phyloP scores from a whole-genome alignment of 2,113 vertebrate species.

The Erinaceus europaeus region DNA sequence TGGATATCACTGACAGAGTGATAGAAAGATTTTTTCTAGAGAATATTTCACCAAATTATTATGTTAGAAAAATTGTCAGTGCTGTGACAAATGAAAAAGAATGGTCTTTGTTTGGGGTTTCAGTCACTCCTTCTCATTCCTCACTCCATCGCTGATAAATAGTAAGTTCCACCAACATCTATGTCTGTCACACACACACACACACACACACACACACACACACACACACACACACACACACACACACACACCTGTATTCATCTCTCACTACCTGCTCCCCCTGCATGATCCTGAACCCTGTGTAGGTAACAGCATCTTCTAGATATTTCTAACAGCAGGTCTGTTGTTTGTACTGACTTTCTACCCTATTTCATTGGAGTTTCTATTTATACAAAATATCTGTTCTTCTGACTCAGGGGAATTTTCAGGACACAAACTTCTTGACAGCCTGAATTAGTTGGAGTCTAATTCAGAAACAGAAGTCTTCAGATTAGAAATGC shows the following conservation, averaged over 20 bases:
- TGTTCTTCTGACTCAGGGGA: constrained; percentile 55
- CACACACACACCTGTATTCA: background rate
- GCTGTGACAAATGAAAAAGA: background rate
- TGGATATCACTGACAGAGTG: background rate
- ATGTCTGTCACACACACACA: background rate
- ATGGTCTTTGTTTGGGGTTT: background rate
- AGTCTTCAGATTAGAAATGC: constrained; percentile 45
- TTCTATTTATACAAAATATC: constrained; percentile 68
- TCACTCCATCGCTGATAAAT: background rate
- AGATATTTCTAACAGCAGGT: background rate
- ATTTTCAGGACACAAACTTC: constrained; percentile 57
- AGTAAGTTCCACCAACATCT: background rate
- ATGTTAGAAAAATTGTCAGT: constrained; percentile 6
- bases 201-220: too few species aligned
- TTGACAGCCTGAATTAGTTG: constrained; percentile 59
- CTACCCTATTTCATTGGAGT: constrained; percentile 6
- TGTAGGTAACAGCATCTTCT: background rate
- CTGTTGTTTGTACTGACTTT: constrained; percentile 1
- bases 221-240: background rate
- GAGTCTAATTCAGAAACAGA: constrained; percentile 59
- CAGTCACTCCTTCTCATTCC: background rate
- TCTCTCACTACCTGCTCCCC: background rate
- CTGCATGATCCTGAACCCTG: background rate
- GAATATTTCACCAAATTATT: background rate
- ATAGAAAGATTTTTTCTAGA: constrained; percentile 28